These are phyloP conservation scores for Diadema setosum DNA, from an alignment of 35 echinoderm and acorn worm genomes.

Conservation along the genomic window DNA sequence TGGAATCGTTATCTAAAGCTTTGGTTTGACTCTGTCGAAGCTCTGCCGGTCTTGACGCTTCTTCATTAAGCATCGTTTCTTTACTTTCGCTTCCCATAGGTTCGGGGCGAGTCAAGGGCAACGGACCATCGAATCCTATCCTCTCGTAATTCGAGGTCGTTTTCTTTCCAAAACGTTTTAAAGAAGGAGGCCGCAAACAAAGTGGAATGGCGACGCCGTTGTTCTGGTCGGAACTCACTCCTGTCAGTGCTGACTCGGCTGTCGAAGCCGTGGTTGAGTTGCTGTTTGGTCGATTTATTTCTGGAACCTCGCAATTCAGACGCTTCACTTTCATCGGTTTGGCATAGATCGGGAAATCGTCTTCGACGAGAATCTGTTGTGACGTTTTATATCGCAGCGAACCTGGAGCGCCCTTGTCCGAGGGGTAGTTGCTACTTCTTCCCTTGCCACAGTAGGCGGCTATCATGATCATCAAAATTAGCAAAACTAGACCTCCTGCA, in stretches of 20 bases:
- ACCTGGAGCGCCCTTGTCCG: background rate
- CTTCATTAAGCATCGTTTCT: background rate
- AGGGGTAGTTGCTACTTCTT: background rate
- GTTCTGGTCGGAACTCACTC: background rate
- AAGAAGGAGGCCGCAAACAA: background rate
- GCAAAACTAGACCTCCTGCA: background rate
- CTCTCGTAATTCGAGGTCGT: constrained; percentile 9
- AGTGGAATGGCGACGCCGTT: background rate
- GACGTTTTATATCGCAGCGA: background rate
- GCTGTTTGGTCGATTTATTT: background rate
- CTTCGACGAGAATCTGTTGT: background rate
- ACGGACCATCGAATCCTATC: background rate
- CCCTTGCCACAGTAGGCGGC: background rate
- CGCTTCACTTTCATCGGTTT: constrained; percentile 61
- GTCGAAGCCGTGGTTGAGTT: constrained; percentile 13
- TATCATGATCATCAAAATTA: background rate
- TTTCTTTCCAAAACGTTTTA: background rate
- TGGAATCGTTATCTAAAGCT: background rate
- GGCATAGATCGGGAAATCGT: constrained; percentile 76
- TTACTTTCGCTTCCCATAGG: constrained; percentile 1
- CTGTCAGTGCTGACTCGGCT: background rate
- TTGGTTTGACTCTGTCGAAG: background rate
- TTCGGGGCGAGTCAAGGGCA: background rate
- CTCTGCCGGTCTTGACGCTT: background rate
- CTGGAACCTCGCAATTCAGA: background rate